phyloP scores from a whole-genome alignment of 2,113 vertebrate species.

The Vireo altiloquus region DNA sequence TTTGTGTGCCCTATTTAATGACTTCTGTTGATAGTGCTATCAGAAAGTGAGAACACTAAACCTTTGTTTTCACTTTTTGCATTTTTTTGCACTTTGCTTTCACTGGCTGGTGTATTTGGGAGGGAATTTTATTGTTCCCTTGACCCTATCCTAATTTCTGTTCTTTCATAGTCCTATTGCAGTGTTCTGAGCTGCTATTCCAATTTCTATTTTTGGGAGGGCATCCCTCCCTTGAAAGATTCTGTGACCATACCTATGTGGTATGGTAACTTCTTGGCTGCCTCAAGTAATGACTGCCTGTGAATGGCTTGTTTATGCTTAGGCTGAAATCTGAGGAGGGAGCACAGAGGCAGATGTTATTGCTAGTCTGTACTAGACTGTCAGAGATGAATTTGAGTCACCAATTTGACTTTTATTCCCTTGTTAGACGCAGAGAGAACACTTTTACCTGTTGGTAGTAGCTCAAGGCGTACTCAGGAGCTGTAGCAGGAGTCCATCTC shows the following conservation, averaged over 20 bases:
- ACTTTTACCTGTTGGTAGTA: not conserved
- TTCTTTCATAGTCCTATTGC: not conserved
- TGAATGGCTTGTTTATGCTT: not conserved
- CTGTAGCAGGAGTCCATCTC: not conserved
- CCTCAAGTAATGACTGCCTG: not conserved
- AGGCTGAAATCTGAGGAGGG: not conserved
- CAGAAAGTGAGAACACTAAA: not conserved
- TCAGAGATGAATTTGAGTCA: not conserved
- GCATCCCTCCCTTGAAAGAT: not conserved
- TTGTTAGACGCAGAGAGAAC: not conserved
- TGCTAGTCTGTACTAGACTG: not conserved
- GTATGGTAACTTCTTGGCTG: not conserved
- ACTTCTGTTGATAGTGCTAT: not conserved
- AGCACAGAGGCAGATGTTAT: not conserved
- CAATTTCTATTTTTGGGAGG: not conserved
- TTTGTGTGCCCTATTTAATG: not conserved
- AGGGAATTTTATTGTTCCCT: not conserved
- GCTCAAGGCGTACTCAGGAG: not conserved
- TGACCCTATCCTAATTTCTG: not conserved
- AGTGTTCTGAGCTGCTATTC: not conserved
- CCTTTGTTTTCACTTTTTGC: not conserved
- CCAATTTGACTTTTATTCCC: not conserved
- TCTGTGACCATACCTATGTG: not conserved
- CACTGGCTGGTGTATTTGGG: not conserved
- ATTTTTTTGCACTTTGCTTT: not conserved